A percentile compares a stretch with the other conserved stretches of the same genome.
Evolutionary conservation across 2,113 vertebrate species (phyloP).

Genomic region (Ctenomys sociabilis): DNA sequence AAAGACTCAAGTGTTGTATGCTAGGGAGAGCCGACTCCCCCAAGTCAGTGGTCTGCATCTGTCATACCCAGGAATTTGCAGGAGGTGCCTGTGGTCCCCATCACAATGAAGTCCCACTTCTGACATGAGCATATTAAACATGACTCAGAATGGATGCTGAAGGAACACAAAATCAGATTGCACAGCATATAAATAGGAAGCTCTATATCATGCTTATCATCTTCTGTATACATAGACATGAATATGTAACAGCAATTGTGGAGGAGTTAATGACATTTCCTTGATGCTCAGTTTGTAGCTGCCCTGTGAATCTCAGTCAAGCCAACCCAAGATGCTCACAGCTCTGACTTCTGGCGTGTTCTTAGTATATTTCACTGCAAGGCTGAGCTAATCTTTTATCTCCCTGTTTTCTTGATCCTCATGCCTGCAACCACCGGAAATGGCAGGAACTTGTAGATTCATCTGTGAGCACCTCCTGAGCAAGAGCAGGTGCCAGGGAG

Average conservation of each 20-base stretch:
- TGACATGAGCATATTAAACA: no score
- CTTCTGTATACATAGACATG: background rate
- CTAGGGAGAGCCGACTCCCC: background rate
- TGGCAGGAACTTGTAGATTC: background rate
- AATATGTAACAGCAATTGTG: background rate
- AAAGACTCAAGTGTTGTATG: background rate
- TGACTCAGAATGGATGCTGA: background rate
- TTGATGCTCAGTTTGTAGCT: background rate
- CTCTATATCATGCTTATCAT: background rate
- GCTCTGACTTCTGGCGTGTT: background rate
- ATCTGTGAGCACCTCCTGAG: background rate
- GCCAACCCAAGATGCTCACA: background rate
- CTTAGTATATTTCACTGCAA: background rate
- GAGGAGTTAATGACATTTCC: background rate
- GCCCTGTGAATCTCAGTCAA: background rate
- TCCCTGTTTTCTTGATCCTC: background rate
- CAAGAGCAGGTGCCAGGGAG: background rate
- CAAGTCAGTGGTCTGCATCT: background rate
- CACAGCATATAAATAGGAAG: background rate
- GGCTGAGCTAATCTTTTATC: background rate
- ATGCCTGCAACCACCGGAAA: background rate
- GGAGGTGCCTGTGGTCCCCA: background rate
- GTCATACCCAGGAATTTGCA: background rate
- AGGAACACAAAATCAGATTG: background rate
- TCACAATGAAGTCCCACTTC: no score